phyloP scores from a whole-genome alignment of 2,797 vertebrate species.

The Megalops cyprinoides region DNA sequence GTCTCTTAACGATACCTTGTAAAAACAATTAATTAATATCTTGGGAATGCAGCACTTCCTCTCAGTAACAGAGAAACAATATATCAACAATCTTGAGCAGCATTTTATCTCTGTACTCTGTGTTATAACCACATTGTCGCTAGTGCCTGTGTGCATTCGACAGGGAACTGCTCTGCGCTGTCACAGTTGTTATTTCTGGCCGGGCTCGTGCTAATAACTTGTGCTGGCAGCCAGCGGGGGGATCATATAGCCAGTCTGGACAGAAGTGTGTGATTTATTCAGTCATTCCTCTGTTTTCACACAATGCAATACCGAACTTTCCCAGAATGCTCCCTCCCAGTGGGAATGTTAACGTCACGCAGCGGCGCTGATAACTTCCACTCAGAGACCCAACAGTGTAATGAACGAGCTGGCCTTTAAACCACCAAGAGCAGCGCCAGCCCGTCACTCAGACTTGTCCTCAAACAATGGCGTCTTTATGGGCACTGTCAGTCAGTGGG shows the following conservation, averaged over 20 bases:
- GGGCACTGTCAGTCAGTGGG: neutral
- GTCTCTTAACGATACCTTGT: neutral
- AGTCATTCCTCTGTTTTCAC: neutral
- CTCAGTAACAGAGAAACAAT: neutral
- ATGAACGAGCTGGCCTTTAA: slow-evolving; percentile 17
- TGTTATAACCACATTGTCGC: neutral
- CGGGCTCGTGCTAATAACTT: neutral
- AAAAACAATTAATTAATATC: neutral
- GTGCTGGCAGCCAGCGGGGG: neutral
- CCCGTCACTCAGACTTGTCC: neutral
- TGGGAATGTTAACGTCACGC: neutral
- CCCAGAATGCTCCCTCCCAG: neutral
- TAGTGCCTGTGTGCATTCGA: neutral
- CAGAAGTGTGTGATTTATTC: neutral
- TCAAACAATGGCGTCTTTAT: slow-evolving; percentile 17
- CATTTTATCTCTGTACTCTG: neutral
- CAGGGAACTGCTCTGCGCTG: neutral
- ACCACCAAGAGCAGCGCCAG: neutral
- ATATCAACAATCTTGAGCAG: neutral
- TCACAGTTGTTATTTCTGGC: slow-evolving; percentile 30
- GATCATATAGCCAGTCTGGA: neutral
- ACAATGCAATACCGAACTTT: neutral
- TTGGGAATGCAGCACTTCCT: neutral
- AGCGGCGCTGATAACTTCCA: neutral
- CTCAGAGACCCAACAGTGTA: slow-evolving; percentile 6